Percentiles rank a stretch among this genome's conserved stretches.
Evolutionary conservation across 2,888 invertebrate species (phyloP).

Genomic region (Apeira syringaria): DNA sequence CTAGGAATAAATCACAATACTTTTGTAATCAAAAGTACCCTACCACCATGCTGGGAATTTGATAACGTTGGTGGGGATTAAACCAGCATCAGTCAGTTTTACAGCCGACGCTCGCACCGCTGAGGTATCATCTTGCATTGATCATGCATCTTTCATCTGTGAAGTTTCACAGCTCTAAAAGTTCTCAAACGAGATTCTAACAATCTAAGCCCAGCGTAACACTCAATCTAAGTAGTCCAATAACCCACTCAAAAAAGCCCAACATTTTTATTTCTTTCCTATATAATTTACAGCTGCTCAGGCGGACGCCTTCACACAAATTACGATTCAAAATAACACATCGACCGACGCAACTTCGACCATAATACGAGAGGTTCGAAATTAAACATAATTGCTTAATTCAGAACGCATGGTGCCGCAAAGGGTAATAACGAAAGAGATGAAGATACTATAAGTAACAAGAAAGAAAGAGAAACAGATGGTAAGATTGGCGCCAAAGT

Average conservation of each 20-base stretch:
- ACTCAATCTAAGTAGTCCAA: constrained; percentile 34
- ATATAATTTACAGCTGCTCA: constrained; percentile 81
- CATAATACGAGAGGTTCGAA: constrained; percentile 76
- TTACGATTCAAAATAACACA: constrained; percentile 83
- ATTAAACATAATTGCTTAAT: constrained; percentile 84
- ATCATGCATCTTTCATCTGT: too few relatives aligned
- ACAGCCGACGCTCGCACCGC: too few relatives aligned
- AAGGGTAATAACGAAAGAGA: constrained; percentile 52
- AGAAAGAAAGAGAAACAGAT: constrained; percentile 46
- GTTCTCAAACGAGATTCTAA: constrained; percentile 6
- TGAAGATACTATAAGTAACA: constrained; percentile 24
- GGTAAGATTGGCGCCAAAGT: constrained; percentile 36
- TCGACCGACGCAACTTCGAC: constrained; percentile 64
- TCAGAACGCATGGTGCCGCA: constrained; percentile 52
- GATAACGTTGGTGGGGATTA: too few relatives aligned
- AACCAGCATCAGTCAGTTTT: too few relatives aligned
- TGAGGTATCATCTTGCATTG: too few relatives aligned
- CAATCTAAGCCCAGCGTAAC: constrained; percentile 31
- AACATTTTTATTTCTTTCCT: constrained; percentile 34
- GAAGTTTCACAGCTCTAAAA: background rate
- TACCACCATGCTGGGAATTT: too few relatives aligned
- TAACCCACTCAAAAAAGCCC: constrained; percentile 26
- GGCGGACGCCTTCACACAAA: constrained; percentile 81
- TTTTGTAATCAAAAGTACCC: too few relatives aligned
- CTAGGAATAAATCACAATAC: too few relatives aligned